Evolutionary conservation across 2,797 vertebrate genomes (phyloP).

Genomic region (Scomberomorus guttatus): DNA sequence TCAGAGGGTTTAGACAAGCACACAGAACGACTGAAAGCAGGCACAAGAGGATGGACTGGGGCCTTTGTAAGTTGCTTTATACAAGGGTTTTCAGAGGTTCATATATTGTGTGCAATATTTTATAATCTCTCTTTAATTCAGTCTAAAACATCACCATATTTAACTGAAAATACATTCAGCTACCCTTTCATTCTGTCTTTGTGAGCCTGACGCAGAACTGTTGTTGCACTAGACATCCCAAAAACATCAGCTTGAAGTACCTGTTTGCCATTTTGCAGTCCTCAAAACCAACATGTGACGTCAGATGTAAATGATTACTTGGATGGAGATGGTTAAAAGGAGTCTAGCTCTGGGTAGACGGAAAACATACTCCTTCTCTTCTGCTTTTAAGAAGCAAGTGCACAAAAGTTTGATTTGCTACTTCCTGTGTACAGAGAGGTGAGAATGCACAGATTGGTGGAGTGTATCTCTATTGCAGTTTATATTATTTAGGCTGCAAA

Average conservation of each 20-base stretch:
- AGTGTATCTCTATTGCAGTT: background rate
- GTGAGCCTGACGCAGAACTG: background rate
- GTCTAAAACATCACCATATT: slow-evolving; percentile 2
- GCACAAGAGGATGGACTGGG: slow-evolving; percentile 10
- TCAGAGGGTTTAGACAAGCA: slow-evolving; percentile 20
- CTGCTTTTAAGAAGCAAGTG: background rate
- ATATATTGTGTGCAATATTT: slow-evolving; percentile 32
- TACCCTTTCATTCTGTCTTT: slow-evolving; percentile 2
- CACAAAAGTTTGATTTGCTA: background rate
- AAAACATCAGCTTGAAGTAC: background rate
- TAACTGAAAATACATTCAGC: slow-evolving; percentile 10
- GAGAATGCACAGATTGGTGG: background rate
- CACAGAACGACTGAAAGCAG: slow-evolving; percentile 25
- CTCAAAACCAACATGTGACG: background rate
- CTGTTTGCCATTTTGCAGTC: background rate
- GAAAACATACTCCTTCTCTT: background rate
- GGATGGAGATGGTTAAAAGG: background rate
- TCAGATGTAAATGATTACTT: background rate
- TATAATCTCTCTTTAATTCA: slow-evolving; percentile 19
- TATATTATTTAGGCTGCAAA: background rate
- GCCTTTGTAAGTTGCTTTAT: slow-evolving; percentile 33
- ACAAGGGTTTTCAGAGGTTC: slow-evolving; percentile 16
- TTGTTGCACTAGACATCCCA: background rate
- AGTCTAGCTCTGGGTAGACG: background rate
- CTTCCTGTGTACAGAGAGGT: background rate